Evolutionary conservation across 2,888 invertebrate genomes (phyloP).

Genomic region (Pseudococcus viburni): DNA sequence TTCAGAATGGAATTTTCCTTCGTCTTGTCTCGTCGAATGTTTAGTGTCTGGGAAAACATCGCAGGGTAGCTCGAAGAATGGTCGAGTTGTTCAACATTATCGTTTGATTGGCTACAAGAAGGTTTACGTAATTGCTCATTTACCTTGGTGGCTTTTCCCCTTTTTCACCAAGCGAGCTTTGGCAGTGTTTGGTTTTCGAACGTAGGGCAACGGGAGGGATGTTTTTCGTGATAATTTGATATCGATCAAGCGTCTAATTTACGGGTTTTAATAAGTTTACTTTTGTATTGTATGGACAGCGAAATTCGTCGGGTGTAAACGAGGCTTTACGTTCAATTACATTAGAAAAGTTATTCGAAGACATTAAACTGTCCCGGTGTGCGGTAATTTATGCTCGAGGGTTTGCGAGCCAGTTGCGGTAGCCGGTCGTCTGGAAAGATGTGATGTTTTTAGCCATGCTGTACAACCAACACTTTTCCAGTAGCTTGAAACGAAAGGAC

Average conservation of each 20-base stretch:
- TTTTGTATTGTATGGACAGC: constrained; percentile 34
- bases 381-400: constrained; percentile 43
- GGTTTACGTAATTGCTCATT: constrained; percentile 8
- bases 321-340: constrained; percentile 51
- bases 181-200: background rate
- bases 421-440: constrained; percentile 52
- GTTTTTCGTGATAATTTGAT: constrained; percentile 24
- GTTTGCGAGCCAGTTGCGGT: constrained; percentile 52
- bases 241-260: constrained; percentile 47
- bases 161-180: background rate
- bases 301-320: constrained; percentile 24
- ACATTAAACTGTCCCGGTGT: constrained; percentile 43
- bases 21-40: too few species aligned
- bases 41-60: too few species aligned
- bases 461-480: background rate
- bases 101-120: background rate
- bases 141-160: background rate
- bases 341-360: constrained; percentile 54
- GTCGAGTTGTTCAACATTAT: background rate
- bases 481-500: background rate
- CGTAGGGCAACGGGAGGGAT: background rate
- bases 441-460: constrained; percentile 26
- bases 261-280: constrained; percentile 45
- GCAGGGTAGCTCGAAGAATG: too few species aligned
- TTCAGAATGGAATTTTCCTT: too few species aligned